Evolutionary conservation across 2,797 vertebrate genomes (phyloP).

Genomic region (Microhierax caerulescens): DNA sequence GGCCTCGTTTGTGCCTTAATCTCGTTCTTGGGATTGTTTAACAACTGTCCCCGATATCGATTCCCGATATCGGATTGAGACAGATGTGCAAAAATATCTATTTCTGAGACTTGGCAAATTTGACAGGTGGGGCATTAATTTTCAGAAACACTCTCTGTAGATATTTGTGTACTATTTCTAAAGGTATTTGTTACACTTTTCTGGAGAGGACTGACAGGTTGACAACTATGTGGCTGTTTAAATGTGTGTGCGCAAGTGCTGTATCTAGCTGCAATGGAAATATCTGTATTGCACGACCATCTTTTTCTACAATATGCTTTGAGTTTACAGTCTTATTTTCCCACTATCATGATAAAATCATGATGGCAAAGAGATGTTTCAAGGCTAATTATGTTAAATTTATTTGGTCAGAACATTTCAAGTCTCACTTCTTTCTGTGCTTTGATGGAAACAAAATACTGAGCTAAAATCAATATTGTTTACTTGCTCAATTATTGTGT

Average conservation of each 20-base stretch:
- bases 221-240: background rate
- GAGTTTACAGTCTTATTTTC: background rate
- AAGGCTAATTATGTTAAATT: slow-evolving; percentile 9
- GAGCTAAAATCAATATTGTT: slow-evolving; percentile 48
- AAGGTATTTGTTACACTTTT: background rate
- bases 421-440: background rate
- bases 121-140: background rate
- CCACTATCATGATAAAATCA: background rate
- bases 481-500: background rate
- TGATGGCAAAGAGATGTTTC: background rate
- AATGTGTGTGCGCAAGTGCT: rapidly evolving
- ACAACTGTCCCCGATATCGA: no score
- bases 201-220: background rate
- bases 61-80: no score
- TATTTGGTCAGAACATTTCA: background rate
- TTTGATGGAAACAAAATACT: background rate
- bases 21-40: no score
- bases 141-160: background rate
- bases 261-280: background rate
- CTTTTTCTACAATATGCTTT: background rate
- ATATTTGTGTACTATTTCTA: background rate
- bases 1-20: no score
- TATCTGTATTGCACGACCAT: background rate
- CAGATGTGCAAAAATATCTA: background rate
- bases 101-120: background rate